Evolutionary conservation across 2,888 invertebrate genomes (phyloP).

Genomic region (Leptogaster cylindrica): DNA sequence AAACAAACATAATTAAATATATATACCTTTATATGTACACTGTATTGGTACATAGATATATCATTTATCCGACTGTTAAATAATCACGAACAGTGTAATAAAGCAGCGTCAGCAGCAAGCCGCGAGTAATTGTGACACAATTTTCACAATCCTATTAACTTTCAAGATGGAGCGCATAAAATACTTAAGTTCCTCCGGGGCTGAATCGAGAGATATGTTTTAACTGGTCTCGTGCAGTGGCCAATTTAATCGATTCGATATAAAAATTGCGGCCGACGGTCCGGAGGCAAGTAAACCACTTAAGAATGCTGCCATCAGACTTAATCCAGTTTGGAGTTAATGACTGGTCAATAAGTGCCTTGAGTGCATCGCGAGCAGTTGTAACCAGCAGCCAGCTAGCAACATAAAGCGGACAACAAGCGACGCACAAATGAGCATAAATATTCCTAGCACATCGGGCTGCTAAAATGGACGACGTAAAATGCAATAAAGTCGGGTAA

Average conservation of each 20-base stretch:
- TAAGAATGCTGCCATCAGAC: slow-evolving; percentile 1
- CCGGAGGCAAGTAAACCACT: slow-evolving; percentile 21
- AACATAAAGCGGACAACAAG: background rate
- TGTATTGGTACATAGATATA: no score
- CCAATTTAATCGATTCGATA: background rate
- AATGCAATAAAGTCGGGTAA: slow-evolving; percentile 24
- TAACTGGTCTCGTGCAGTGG: background rate
- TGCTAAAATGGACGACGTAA: background rate
- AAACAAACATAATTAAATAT: no score
- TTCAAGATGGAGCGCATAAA: no score
- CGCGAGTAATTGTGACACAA: slow-evolving; percentile 7
- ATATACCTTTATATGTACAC: no score
- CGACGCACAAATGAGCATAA: slow-evolving; percentile 6
- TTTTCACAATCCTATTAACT: background rate
- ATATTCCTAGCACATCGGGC: slow-evolving; percentile 29
- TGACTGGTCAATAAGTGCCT: slow-evolving; percentile 18
- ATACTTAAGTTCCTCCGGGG: background rate
- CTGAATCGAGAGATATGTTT: background rate
- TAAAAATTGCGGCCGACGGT: background rate
- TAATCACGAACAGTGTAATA: background rate
- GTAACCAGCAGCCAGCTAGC: background rate
- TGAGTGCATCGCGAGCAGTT: background rate
- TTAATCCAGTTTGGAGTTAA: slow-evolving; percentile 5
- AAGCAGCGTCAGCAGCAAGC: slow-evolving; percentile 9
- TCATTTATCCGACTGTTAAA: background rate